Conservation (phyloP, 2,888 invertebrate genomes). For the Cremastinae sp. region DNA sequence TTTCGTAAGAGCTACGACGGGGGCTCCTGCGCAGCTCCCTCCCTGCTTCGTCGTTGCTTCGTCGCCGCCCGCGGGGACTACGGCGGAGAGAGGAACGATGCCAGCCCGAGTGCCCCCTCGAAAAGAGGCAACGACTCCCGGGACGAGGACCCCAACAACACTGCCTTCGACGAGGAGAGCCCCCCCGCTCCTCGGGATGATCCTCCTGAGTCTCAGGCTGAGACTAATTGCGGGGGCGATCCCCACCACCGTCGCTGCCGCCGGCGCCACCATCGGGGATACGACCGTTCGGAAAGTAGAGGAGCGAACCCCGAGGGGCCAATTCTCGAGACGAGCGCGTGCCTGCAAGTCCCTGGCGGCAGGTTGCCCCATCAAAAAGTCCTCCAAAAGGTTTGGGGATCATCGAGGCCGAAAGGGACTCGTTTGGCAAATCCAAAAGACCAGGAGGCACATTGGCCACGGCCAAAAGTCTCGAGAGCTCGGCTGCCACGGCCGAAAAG, state of each 20-base stretch:
- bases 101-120: conserved; percentile 2
- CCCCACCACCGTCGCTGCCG: too few relatives aligned
- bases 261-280: too few relatives aligned
- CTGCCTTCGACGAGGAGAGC: conserved; percentile 69
- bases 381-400: too few relatives aligned
- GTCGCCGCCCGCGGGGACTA: too few relatives aligned
- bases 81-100: background rate
- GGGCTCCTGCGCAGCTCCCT: too few relatives aligned
- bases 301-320: conserved; percentile 9
- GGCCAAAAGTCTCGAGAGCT: too few relatives aligned
- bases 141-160: conserved; percentile 70
- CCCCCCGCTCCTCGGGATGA: conserved; percentile 31
- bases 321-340: conserved; percentile 48
- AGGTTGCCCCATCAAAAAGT: conserved; percentile 6
- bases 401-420: too few relatives aligned
- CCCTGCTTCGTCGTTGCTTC: too few relatives aligned
- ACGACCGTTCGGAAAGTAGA: background rate
- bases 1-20: too few relatives aligned
- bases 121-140: conserved; percentile 60
- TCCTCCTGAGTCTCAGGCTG: conserved; percentile 15
- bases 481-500: too few relatives aligned
- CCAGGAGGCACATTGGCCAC: too few relatives aligned
- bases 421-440: background rate
- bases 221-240: background rate
- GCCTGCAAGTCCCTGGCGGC: conserved; percentile 56